These are phyloP conservation scores for Vanessa tameamea DNA, from an alignment of 1,140 invertebrate genomes.

Conservation along the genomic window DNA sequence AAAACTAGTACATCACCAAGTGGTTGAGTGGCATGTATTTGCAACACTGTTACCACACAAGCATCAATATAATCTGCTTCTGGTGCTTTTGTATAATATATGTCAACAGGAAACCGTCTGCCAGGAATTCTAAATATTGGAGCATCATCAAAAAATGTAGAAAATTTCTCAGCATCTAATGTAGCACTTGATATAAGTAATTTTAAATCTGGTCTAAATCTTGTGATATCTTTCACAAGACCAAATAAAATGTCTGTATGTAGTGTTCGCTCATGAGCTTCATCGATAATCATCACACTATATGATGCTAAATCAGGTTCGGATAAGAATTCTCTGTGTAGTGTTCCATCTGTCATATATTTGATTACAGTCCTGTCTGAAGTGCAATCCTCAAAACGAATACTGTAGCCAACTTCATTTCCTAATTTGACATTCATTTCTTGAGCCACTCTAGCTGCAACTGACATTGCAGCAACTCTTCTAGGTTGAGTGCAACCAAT, in stretches of 20 bases:
- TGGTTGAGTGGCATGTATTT: constrained; percentile 98
- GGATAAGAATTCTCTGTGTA: constrained; percentile 97
- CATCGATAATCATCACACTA: constrained; percentile 99
- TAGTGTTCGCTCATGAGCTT: constrained; percentile 98
- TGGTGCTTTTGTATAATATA: constrained; percentile 99
- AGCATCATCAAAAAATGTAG: constrained; percentile 98
- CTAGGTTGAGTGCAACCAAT: constrained; percentile 97
- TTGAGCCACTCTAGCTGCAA: constrained; percentile 99
- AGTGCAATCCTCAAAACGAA: constrained; percentile 99
- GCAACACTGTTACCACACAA: constrained; percentile 96
- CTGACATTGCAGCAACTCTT: constrained; percentile 99
- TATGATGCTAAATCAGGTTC: constrained; percentile 97
- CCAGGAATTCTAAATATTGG: constrained; percentile 99
- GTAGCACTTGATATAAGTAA: constrained; percentile 98
- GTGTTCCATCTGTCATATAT: constrained; percentile 99
- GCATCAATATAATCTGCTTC: constrained; percentile 99
- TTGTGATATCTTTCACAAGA: constrained; percentile 97
- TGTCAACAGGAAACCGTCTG: constrained; percentile 93
- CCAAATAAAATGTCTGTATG: constrained; percentile 99
- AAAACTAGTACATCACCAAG: constrained; percentile 98
- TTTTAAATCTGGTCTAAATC: constrained; percentile 97
- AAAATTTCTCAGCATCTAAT: constrained; percentile 98
- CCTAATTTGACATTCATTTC: constrained; percentile 99
- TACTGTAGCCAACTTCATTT: constrained; percentile 99
- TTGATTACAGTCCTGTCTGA: constrained; percentile 98